A percentile compares a stretch with the other conserved stretches of the same genome.
phyloP scores from a whole-genome alignment of 2,888 invertebrate species.

The Odontocerum albicorne region DNA sequence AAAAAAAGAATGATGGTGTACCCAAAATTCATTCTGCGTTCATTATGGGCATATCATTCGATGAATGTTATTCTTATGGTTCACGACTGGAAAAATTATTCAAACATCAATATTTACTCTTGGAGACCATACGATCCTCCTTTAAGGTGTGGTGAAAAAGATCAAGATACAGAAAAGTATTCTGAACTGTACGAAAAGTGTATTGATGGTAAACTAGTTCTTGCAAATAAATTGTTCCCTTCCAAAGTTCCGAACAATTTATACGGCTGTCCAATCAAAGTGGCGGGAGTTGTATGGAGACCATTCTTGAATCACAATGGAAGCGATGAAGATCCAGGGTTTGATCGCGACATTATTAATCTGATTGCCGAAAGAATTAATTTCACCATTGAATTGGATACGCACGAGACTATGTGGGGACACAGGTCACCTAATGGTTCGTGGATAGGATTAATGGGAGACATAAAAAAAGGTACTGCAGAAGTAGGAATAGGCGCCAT shows the following conservation, averaged over 20 bases:
- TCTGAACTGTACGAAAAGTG: constrained; percentile 23
- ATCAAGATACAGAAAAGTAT: constrained; percentile 22
- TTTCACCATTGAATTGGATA: constrained; percentile 38
- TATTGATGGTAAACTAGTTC: constrained; percentile 13
- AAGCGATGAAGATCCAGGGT: constrained; percentile 35
- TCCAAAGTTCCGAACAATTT: constrained; percentile 41
- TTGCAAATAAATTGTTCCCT: constrained; percentile 34
- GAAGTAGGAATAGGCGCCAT: constrained; percentile 44
- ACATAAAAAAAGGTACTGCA: constrained; percentile 38
- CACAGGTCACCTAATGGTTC: constrained; percentile 38
- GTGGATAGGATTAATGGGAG: constrained; percentile 39
- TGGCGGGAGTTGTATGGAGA: constrained; percentile 41
- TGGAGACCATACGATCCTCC: constrained; percentile 37
- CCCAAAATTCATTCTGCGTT: constrained; percentile 24
- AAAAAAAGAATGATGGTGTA: constrained; percentile 26
- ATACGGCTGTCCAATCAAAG: constrained; percentile 41
- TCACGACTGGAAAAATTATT: constrained; percentile 29
- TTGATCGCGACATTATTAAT: constrained; percentile 40
- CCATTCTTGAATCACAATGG: constrained; percentile 41
- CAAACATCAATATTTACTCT: constrained; percentile 26
- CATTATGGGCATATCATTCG: constrained; percentile 31
- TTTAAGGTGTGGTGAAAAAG: constrained; percentile 31
- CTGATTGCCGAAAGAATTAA: constrained; percentile 39
- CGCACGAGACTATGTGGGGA: constrained; percentile 38
- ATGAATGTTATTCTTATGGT: constrained; percentile 29